A percentile compares a stretch with the other conserved stretches of the same genome.
These are phyloP conservation scores for Rhegmatorhina hoffmannsi DNA, from an alignment of 2,113 vertebrate genomes.

Conservation along the genomic window DNA sequence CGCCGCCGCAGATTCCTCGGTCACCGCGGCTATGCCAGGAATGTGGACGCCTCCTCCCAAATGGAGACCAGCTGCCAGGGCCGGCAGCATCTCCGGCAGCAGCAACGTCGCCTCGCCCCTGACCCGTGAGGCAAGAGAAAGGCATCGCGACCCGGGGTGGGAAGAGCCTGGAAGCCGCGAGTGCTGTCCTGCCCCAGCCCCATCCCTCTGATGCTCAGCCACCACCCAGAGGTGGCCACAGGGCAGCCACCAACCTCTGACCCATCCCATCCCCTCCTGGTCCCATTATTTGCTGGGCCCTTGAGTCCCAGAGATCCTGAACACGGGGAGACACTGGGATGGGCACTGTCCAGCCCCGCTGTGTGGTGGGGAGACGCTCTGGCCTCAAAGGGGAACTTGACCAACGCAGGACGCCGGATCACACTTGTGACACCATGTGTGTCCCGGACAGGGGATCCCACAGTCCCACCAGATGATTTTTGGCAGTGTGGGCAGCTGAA, in stretches of 20 bases:
- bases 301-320: background rate
- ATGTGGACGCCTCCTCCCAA: constrained; percentile 50
- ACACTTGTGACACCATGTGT: accelerated
- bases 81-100: background rate
- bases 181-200: background rate
- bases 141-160: background rate
- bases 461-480: background rate
- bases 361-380: accelerated
- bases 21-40: constrained; percentile 65
- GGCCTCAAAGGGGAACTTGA: accelerated
- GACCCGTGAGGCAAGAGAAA: accelerated
- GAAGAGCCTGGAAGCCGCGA: background rate
- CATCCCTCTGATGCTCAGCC: background rate
- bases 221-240: accelerated
- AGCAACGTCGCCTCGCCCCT: background rate
- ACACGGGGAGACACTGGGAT: background rate
- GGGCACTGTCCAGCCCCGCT: accelerated
- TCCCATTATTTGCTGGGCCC: accelerated
- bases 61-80: constrained; percentile 54
- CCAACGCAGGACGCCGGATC: accelerated
- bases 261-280: background rate
- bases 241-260: accelerated
- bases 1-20: constrained; percentile 38
- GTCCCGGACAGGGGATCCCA: accelerated
- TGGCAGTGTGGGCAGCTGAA: accelerated